Conservation (phyloP, 2,888 invertebrate genomes). For the Mactromeris polynyma region DNA sequence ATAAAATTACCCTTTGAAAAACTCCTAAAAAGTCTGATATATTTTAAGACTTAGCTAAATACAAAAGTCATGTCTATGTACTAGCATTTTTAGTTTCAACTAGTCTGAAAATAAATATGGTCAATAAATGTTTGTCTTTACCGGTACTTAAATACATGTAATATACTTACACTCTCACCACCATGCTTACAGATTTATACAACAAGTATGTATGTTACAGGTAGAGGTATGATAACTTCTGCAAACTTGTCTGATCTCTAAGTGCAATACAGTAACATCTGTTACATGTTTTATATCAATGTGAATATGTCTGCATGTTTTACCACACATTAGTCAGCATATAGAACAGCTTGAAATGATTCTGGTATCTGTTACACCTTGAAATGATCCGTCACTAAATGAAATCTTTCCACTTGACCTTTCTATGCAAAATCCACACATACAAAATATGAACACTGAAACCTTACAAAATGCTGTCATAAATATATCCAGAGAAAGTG, state of each 20-base stretch:
- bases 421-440: neutral
- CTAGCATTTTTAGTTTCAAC: too few species aligned
- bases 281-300: constrained; percentile 5
- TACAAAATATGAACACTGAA: neutral
- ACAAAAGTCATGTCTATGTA: too few species aligned
- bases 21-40: too few species aligned
- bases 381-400: neutral
- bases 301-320: constrained; percentile 2
- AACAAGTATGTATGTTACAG: too few species aligned
- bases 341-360: too few species aligned
- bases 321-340: neutral
- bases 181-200: neutral
- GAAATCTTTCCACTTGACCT: neutral
- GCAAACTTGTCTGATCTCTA: neutral
- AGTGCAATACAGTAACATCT: neutral
- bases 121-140: too few species aligned
- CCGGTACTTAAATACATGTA: too few species aligned
- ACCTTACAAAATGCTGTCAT: neutral
- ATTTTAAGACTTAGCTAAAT: too few species aligned
- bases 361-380: neutral
- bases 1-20: too few species aligned
- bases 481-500: neutral
- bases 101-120: too few species aligned
- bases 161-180: constrained; percentile 1
- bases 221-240: neutral